Base-by-base conservation (phyloP, 2,888 invertebrate species). In the Steinernema carpocapsae region DNA sequence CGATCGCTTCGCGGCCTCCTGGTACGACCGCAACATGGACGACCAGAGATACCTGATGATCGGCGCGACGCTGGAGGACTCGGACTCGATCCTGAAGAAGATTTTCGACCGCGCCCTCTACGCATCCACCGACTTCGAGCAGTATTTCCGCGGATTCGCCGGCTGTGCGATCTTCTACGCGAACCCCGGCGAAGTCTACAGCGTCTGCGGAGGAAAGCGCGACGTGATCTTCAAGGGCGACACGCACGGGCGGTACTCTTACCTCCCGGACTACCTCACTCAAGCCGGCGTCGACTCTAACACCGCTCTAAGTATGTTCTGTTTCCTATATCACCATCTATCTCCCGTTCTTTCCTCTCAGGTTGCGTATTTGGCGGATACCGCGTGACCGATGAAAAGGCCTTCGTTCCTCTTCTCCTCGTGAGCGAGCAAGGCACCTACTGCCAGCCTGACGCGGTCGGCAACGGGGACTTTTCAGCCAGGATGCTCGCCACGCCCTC, bases 131-230 rank as follows among this genome's bases (percentile, higher is more conserved):
- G 56, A 56, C 56, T 56, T 24, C 26, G 6, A 26, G 6, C 56
- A 56, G 4, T 56, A 56, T 26, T 22, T 26, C 26, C 14, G 22
- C n/a, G 56, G 56, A 6, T 19, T 56, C 56, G 26, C 3, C 2
- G 26, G 3, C 7, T 24, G 12, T 3, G 26, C 26, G 26, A 56
- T 26, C 6, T 4, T 56, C 10, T 24, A 24, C 56, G 26, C 26
- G 2, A 56, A 56, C 22, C 56, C 56, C 3, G 56, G 56, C 22
- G 56, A 56, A 56, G 56, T 56, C 6, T 56, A 56, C 26, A 26
- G 7, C 7, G 26, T 56, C 4, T 26, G 22, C 17, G 17, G 4
- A 26, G 24, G 56, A 17, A 56, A 56, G 17, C 56, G 56, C 24
- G 56, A 56, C 4, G 22, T 3, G 24, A 24, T 56, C 26, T 56